Conservation (phyloP, 2,888 invertebrate genomes). For the Drosophila histrio region DNA sequence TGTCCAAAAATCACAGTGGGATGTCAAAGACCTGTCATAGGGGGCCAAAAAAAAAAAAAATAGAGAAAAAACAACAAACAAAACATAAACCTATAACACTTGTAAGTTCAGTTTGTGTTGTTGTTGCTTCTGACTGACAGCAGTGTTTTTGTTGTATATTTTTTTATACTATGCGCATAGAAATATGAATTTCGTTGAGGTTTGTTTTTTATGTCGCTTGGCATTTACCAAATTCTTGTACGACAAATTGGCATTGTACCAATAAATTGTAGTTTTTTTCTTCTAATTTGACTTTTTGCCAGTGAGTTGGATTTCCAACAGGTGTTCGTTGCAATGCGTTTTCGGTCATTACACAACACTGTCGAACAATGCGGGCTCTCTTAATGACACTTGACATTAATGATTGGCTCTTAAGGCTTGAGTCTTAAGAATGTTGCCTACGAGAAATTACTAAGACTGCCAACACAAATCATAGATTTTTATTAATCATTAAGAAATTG, state of each 20-base stretch:
- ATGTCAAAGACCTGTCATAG: conserved; percentile 66
- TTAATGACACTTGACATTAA: conserved; percentile 24
- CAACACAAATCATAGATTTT: neutral
- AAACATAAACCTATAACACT: conserved; percentile 44
- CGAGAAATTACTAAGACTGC: neutral
- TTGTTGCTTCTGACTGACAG: conserved; percentile 22
- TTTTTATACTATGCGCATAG: conserved; percentile 16
- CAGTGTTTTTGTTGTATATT: conserved; percentile 10
- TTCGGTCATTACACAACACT: conserved; percentile 32
- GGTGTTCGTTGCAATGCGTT: conserved; percentile 32
- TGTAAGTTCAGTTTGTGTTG: conserved; percentile 42
- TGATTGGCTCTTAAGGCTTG: neutral
- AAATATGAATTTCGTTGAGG: conserved; percentile 38
- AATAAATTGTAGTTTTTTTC: conserved; percentile 22
- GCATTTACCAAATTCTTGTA: conserved; percentile 53
- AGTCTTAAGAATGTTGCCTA: neutral
- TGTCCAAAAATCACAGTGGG: conserved; percentile 66
- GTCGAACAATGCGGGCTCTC: conserved; percentile 18
- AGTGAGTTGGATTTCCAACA: conserved; percentile 25
- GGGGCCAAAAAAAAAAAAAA: neutral
- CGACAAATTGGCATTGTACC: conserved; percentile 47
- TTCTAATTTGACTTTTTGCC: neutral
- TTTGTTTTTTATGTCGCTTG: conserved; percentile 28
- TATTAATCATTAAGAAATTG: too few species aligned
- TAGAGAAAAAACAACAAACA: conserved; percentile 1